phyloP scores from a whole-genome alignment of 1,140 invertebrate genomes.

The Leptopilina boulardi region DNA sequence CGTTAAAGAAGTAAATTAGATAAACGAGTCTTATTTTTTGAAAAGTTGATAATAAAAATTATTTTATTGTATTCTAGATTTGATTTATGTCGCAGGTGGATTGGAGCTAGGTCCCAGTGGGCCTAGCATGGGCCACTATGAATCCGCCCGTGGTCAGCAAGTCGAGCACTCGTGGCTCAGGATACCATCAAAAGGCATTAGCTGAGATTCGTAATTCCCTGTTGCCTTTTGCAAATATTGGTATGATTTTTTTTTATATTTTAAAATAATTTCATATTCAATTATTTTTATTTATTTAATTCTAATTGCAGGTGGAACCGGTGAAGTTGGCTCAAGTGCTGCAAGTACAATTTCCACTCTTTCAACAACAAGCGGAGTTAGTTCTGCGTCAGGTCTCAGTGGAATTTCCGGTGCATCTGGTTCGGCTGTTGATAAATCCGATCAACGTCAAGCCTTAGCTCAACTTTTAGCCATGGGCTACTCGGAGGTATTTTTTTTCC shows the following conservation, averaged over 20 bases:
- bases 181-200: conserved; percentile 91
- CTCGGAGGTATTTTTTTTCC: conserved; percentile 77
- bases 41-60: not conserved
- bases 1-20: too few species aligned
- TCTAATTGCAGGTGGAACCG: conserved; percentile 67
- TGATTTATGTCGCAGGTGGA: conserved; percentile 76
- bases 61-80: conserved; percentile 34
- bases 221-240: conserved; percentile 88
- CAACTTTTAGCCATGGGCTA: conserved; percentile 81
- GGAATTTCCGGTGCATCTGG: conserved; percentile 76
- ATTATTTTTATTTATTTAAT: not conserved
- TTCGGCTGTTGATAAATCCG: conserved; percentile 70
- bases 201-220: conserved; percentile 91
- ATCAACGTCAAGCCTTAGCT: conserved; percentile 78
- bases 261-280: not conserved
- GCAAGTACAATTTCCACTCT: conserved; percentile 85
- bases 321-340: conserved; percentile 82
- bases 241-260: conserved; percentile 51
- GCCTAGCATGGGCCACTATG: conserved; percentile 85
- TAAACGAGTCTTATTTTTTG: not conserved
- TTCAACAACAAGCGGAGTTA: conserved; percentile 82
- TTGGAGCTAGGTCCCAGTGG: conserved; percentile 75
- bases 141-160: conserved; percentile 81
- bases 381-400: conserved; percentile 81
- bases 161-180: conserved; percentile 85